A percentile compares a stretch with the other conserved stretches of the same genome.
These are phyloP conservation scores for Mobula birostris DNA, from an alignment of 2,113 vertebrate species.

Conservation along the genomic window DNA sequence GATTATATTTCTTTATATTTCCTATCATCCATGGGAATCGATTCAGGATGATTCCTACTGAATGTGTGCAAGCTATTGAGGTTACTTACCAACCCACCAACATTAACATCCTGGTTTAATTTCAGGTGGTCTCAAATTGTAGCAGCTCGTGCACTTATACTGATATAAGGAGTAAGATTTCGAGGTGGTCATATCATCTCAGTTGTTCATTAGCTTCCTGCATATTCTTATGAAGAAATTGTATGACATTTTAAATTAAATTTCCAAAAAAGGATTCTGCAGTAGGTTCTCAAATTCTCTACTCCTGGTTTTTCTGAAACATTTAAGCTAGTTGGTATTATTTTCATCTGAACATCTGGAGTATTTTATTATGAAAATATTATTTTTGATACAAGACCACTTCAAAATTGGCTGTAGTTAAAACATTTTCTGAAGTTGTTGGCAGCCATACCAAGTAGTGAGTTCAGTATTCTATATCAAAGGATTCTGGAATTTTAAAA, in stretches of 20 bases:
- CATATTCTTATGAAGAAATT: neutral
- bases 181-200: neutral
- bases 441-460: neutral
- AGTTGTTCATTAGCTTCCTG: neutral
- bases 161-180: neutral
- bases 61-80: neutral
- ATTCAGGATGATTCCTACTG: neutral
- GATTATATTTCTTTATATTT: neutral
- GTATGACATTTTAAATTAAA: neutral
- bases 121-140: neutral
- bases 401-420: neutral
- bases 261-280: neutral
- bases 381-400: neutral
- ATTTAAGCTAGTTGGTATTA: neutral
- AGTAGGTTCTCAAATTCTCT: neutral
- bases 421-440: neutral
- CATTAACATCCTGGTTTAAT: neutral
- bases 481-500: neutral
- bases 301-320: neutral
- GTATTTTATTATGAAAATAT: slow-evolving; percentile 31
- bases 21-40: neutral
- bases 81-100: neutral
- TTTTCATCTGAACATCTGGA: slow-evolving; percentile 12
- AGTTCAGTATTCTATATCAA: neutral
- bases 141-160: neutral